A percentile compares a stretch with the other conserved stretches of the same genome.
Conservation (phyloP, 2,113 vertebrate species). For the Cranoglanis bouderius region DNA sequence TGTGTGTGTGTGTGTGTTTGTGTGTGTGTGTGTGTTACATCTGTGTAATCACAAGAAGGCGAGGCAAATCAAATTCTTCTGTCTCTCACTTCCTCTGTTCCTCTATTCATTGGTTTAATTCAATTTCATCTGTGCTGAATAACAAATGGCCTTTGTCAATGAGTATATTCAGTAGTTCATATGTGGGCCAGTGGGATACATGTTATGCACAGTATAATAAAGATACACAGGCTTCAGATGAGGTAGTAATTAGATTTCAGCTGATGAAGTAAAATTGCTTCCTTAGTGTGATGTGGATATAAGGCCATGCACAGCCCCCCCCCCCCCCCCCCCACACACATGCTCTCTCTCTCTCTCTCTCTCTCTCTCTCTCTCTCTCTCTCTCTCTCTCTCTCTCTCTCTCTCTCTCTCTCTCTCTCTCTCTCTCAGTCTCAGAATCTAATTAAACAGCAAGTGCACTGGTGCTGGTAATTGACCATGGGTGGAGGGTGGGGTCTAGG, state of each 20-base stretch:
- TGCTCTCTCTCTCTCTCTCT: neutral
- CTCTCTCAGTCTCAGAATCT: conserved; percentile 53
- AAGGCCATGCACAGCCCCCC: conserved; percentile 43
- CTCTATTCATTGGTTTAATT: conserved; percentile 51
- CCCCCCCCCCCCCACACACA: too few relatives aligned
- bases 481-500: conserved; percentile 19
- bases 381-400: neutral
- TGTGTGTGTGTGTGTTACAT: conserved; percentile 12
- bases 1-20: conserved; percentile 21
- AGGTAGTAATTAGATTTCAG: conserved; percentile 15
- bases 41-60: conserved; percentile 20
- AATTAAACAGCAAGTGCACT: conserved; percentile 65
- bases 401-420: conserved; percentile 5
- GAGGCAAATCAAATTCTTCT: conserved; percentile 33
- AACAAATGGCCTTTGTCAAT: neutral
- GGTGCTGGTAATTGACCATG: conserved; percentile 64
- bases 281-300: conserved; percentile 39
- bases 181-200: conserved; percentile 1
- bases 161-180: conserved; percentile 37
- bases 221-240: conserved; percentile 11
- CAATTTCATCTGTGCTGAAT: conserved; percentile 37
- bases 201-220: conserved; percentile 19
- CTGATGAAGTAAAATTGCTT: conserved; percentile 29
- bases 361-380: neutral
- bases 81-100: conserved; percentile 35